Base-by-base conservation (phyloP, 2,113 vertebrate genomes). In the Dromaius novaehollandiae region DNA sequence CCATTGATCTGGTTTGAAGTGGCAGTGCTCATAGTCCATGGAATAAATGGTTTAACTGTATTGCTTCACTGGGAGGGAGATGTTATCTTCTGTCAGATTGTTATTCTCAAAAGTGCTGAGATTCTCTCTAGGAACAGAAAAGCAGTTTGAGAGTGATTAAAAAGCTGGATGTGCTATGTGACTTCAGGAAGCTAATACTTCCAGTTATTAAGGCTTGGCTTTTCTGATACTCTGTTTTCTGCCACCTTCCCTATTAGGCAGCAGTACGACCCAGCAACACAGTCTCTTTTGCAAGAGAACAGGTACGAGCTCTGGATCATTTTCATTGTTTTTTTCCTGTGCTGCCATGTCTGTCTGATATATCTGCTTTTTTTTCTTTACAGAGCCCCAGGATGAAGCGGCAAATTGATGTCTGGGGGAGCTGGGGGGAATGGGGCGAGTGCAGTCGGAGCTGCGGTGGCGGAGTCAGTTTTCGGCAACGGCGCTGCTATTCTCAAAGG, bases 371-470 rank as follows among this genome's bases (percentile, higher is more conserved):
- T 50, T 66, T 13, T 42, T 75, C 46, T 84, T 86, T 83, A 14
- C 90, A 98, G 98, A 93, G 73, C 71, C 44, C 0, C 15, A 86
- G 51, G 74, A 63, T 87, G 88, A 98, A 95, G 63, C 75, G 90
- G 19, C 98, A 98, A 87, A 80, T 64, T 69, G 99, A 98, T 88
- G 92, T 94, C 96, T 99, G 99, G 99, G 99, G 98, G 5, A 73
- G 97, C 32, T 99, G 99, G 99, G 97, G 98, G 24, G 96, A 98
- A 17, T 99, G 99, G 96, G 98, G 98, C 38, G 97, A 98, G 78
- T 99, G 99, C 97, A 99, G 99, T 90, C 98, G 99, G 82, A 99
- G 98, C 96, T 99, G 99, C 74, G 99, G 99, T 0, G 98, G 98
- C 4, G 99, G 99, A 3, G 97, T 99, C 83, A 99, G 98, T 91